These are phyloP conservation scores for Cyprinodon tularosa DNA, from an alignment of 2,113 vertebrate species.

Conservation along the genomic window DNA sequence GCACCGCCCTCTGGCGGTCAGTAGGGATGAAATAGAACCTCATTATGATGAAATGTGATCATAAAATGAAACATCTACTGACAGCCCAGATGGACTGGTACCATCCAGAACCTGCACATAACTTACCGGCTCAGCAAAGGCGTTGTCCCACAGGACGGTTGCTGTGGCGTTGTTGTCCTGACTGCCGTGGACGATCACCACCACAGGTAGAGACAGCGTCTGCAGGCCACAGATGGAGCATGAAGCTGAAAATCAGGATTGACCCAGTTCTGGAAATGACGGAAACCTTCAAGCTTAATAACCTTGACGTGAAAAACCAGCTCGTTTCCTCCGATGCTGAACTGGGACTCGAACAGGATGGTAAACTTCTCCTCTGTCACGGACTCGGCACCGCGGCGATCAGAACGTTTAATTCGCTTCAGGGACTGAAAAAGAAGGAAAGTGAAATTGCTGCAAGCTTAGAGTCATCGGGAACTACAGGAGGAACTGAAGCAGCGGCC, in stretches of 20 bases:
- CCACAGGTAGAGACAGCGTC: slow-evolving; percentile 94
- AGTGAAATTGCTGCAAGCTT: background rate
- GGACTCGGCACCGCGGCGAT: slow-evolving; percentile 90
- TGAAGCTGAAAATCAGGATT: no score
- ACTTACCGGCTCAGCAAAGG: slow-evolving; percentile 91
- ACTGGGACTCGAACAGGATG: slow-evolving; percentile 94
- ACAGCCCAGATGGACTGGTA: no score
- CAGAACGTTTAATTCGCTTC: slow-evolving; percentile 93
- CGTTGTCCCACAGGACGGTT: slow-evolving; percentile 95
- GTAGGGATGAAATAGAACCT: no score
- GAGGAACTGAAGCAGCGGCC: no score
- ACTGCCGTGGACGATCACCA: slow-evolving; percentile 95
- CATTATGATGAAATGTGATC: no score
- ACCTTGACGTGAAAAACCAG: slow-evolving; percentile 97
- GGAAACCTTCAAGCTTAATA: background rate
- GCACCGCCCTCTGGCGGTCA: no score
- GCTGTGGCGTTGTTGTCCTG: slow-evolving; percentile 97
- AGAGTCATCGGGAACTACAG: no score
- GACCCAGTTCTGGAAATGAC: background rate
- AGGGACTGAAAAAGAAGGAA: slow-evolving; percentile 81
- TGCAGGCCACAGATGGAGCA: slow-evolving; percentile 49
- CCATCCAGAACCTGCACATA: no score
- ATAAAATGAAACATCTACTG: no score
- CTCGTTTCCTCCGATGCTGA: slow-evolving; percentile 94
- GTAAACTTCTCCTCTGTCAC: slow-evolving; percentile 98